Evolutionary conservation across 2,888 invertebrate genomes (phyloP).

Genomic region (Allolobophora icterica): DNA sequence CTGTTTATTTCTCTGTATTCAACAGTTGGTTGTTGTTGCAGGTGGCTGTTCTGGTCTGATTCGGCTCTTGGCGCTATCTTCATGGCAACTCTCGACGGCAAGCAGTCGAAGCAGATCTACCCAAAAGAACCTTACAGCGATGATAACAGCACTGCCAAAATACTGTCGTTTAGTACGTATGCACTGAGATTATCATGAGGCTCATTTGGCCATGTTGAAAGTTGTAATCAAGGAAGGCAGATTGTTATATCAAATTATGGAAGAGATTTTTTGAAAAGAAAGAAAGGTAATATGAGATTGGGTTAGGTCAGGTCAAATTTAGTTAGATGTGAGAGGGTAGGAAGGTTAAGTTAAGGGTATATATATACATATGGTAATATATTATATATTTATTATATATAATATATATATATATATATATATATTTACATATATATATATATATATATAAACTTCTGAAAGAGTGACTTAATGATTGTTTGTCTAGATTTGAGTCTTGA

Average conservation of each 20-base stretch:
- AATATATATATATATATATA: no score
- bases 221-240: not conserved
- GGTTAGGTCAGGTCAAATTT: not conserved
- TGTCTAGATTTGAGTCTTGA: constrained; percentile 73
- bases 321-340: not conserved
- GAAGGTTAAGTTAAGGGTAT: not conserved
- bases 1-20: not conserved
- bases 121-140: not conserved
- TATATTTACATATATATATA: no score
- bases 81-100: constrained; percentile 32
- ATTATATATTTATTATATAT: no score
- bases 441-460: not conserved
- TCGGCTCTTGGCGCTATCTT: not conserved
- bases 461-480: not conserved
- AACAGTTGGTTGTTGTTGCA: constrained; percentile 17
- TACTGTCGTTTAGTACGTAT: not conserved
- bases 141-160: not conserved
- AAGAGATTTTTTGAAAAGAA: not conserved
- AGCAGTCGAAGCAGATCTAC: not conserved
- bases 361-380: no score
- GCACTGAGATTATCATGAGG: not conserved
- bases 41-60: constrained; percentile 44
- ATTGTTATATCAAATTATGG: not conserved
- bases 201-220: not conserved
- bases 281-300: not conserved